Conservation (phyloP, 2,113 vertebrate species). For the Athene cunicularia region DNA sequence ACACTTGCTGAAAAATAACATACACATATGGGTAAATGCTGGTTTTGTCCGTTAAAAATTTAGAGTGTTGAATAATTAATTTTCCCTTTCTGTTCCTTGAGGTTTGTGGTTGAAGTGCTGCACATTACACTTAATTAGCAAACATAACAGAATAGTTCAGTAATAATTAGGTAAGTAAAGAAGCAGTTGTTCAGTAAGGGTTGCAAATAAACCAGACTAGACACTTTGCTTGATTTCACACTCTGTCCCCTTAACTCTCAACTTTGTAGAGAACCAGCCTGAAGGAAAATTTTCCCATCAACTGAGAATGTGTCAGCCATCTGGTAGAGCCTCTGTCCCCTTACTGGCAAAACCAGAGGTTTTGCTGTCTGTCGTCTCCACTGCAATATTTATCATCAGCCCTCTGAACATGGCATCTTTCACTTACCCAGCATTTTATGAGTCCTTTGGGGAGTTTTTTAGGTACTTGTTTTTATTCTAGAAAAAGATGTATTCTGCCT, state of each 20-base stretch:
- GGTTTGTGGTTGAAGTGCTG: neutral
- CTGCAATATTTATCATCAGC: neutral
- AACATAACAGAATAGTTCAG: neutral
- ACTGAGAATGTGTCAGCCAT: neutral
- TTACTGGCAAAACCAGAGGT: neutral
- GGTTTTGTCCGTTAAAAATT: neutral
- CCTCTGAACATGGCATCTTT: neutral
- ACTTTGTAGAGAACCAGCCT: neutral
- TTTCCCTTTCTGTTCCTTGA: neutral
- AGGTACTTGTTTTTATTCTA: neutral
- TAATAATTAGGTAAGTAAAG: neutral
- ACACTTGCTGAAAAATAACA: neutral
- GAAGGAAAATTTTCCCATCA: neutral
- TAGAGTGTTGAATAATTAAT: neutral
- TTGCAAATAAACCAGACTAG: neutral
- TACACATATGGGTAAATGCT: fast-evolving
- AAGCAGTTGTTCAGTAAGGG: neutral
- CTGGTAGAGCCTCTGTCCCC: neutral
- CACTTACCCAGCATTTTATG: neutral
- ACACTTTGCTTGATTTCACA: neutral
- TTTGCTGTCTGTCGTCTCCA: neutral
- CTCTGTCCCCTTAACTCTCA: neutral
- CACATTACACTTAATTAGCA: neutral
- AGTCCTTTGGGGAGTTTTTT: neutral
- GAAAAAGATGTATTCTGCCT: neutral